Base-by-base conservation (phyloP, 1,140 invertebrate species). In the Drosophila subpulchrella region DNA sequence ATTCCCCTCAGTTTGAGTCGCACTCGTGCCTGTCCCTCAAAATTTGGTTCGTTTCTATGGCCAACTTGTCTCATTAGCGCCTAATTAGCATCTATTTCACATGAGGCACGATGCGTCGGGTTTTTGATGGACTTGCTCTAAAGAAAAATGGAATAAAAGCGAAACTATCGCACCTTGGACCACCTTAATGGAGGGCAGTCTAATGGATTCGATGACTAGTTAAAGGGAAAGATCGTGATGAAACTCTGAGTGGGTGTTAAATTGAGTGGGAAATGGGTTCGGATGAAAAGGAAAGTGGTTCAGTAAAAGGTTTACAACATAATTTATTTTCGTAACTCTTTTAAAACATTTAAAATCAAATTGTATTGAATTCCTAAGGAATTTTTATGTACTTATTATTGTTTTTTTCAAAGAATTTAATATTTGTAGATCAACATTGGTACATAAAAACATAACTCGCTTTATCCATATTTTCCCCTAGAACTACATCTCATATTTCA, bases 11-110 rank as follows among this genome's bases (percentile, higher is more conserved):
- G 53, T 58, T 30, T 42, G 30, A 17, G 17, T 11, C 30, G 8
- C 20, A 57, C 24, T 60, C 27, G 30, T 38, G 53, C 13, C 20
- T 55, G 46, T 38, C 36, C 20, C 20, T 58, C 30, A 34, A 27
- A 63, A 63, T 5, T 59, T 20, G 57, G 44, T 44, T 51, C 8
- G 41, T 56, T 77, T 61, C 46, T 44, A 63, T 39, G 68, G 57
- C 54, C 50, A 56, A 77, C 59, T 27, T 71, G 39, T 59, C 53
- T 75, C 56, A 84, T 90, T 89, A 89, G 78, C 81, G 76, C 67
- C 60, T 78, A 84, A 89, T 89, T 89, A 89, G 74, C 84, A 66
- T 72, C 74, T 54, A 72, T 78, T 81, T 68, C 80, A 88, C 62
- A 76, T 88, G 82, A 75, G 57, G 50, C 56, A 38, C 42, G 47